Base-by-base conservation (phyloP, 2,888 invertebrate species). In the Agonum fuliginosum region DNA sequence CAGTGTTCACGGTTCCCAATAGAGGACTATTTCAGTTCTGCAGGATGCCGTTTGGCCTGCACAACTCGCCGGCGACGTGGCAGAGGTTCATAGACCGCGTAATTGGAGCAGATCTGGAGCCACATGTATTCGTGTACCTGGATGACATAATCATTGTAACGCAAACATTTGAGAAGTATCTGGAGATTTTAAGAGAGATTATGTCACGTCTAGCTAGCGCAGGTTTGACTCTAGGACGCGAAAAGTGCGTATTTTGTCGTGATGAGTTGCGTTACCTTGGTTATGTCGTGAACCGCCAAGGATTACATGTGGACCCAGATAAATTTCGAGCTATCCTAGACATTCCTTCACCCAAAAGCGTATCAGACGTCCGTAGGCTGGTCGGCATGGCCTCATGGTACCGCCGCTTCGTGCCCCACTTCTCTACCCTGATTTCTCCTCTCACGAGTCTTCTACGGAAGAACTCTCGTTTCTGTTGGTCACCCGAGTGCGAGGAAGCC, bases 41-140 rank as follows among this genome's bases (percentile, higher is more conserved):
- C 2, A 10, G 51, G 5, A 51, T 51, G 20, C 20, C 43, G 20
- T 14, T 71, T 43, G 41, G 41, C 14, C 6, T 71, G 5, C 51
- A 48, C 51, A 41, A 41, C 48, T 48, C 77, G 4, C 30, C 72
- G 5, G 34, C 27, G 10, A 73, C 58, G 14, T 43, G 22, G 12
- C 81, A 81, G 73, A 48, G 80, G 0, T 34, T 81, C 8, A 48
- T 82, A 20, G 80, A 81, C 43, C 48, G 58, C 0, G 34, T 81
- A 2, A 51, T 81, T 34, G 79, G 79, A 2, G 10, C 10, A 5
- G 3, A 41, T 12, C 10, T 41, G 2, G 37, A 41, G 10, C 10
- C 10, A 10, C 37, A 41, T 10, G 37, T 41, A 8, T 41, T 41
- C 10, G 37, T 41, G 4, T 41, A 41, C 10, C 37, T 80, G 6